Evolutionary conservation across 2,113 vertebrate genomes (phyloP).

Genomic region (Psittacara wagleri): DNA sequence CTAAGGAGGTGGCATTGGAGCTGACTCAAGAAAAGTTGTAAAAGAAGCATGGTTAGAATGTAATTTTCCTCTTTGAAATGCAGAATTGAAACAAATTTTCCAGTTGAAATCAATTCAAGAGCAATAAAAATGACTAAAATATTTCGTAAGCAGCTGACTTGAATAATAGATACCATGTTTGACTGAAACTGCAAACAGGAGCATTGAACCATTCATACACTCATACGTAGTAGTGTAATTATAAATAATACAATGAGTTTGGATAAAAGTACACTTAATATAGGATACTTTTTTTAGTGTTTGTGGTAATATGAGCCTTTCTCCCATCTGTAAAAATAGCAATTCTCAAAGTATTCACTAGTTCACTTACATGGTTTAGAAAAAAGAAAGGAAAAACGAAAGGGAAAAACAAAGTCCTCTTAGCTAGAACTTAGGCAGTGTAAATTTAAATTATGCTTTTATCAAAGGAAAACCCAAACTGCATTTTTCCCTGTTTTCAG

Average conservation of each 20-base stretch:
- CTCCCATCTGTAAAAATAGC: neutral
- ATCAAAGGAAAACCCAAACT: neutral
- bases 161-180: neutral
- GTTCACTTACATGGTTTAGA: neutral
- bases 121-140: neutral
- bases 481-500: neutral
- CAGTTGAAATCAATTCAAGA: neutral
- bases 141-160: neutral
- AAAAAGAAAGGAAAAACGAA: fast-evolving
- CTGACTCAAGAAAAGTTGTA: neutral
- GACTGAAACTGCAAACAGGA: neutral
- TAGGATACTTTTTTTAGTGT: neutral
- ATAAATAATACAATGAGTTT: neutral
- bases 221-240: neutral
- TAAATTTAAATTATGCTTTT: neutral
- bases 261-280: neutral
- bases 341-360: neutral
- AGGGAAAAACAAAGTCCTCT: neutral
- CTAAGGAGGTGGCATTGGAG: neutral
- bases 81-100: neutral
- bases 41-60: neutral
- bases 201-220: neutral
- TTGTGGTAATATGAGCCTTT: neutral
- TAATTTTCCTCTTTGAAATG: neutral
- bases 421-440: neutral